A percentile compares a stretch with the other conserved stretches of the same genome.
phyloP scores from a whole-genome alignment of 1,140 invertebrate species.

The Drosophila pandora region DNA sequence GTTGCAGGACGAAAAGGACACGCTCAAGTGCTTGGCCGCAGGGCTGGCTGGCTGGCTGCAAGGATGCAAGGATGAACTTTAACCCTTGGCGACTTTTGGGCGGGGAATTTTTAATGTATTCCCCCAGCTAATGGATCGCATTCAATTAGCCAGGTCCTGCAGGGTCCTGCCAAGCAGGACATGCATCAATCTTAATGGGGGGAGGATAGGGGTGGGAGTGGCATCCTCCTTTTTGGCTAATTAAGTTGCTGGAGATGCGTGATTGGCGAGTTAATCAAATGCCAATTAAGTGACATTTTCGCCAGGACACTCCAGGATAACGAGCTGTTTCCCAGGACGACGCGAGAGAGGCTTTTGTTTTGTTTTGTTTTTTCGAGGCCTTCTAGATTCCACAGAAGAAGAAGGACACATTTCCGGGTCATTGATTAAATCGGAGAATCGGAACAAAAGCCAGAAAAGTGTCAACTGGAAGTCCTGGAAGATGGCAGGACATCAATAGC shows the following conservation, averaged over 20 bases:
- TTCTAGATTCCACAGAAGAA: background rate
- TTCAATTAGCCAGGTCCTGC: constrained; percentile 36
- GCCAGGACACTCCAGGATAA: constrained; percentile 12
- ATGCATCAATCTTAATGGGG: constrained; percentile 28
- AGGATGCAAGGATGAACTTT: constrained; percentile 6
- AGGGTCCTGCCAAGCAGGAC: background rate
- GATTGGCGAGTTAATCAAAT: constrained; percentile 53
- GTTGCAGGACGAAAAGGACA: constrained; percentile 5
- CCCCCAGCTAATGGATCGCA: constrained; percentile 40
- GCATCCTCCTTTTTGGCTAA: constrained; percentile 19
- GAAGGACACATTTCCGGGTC: constrained; percentile 37
- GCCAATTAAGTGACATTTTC: constrained; percentile 45
- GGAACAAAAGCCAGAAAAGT: constrained; percentile 47
- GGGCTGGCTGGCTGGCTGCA: background rate
- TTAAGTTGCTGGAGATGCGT: constrained; percentile 41
- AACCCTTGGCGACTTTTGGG: constrained; percentile 12
- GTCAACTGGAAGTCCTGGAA: constrained; percentile 44
- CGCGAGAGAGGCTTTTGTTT: background rate
- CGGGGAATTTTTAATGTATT: constrained; percentile 26
- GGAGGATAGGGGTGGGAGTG: too few species aligned
- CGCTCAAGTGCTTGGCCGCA: background rate
- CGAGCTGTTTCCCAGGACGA: constrained; percentile 16
- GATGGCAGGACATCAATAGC: constrained; percentile 16
- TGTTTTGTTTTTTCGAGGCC: background rate
- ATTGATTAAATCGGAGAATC: constrained; percentile 34